Conservation (phyloP, 2,113 vertebrate species). For the Fulmarus glacialis region DNA sequence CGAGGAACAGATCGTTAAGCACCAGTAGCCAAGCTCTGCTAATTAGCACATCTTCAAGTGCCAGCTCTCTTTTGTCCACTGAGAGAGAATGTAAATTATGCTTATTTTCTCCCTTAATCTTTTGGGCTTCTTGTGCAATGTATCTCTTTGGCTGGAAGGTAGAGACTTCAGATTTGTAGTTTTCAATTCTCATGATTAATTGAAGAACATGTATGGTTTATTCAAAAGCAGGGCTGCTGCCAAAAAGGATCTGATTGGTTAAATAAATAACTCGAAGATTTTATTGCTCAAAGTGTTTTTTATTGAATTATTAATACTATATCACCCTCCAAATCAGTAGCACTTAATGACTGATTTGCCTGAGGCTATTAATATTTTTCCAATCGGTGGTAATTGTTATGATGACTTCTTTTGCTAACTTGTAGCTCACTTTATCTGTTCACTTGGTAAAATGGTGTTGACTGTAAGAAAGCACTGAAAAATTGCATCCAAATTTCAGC, state of each 20-base stretch:
- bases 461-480: neutral
- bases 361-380: conserved; percentile 57
- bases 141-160: neutral
- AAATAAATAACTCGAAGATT: conserved; percentile 73
- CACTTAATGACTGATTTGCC: conserved; percentile 64
- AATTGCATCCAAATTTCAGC: neutral
- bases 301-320: conserved; percentile 67
- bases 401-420: conserved; percentile 25
- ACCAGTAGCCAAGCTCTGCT: neutral
- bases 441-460: neutral
- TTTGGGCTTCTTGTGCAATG: neutral
- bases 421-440: conserved; percentile 5
- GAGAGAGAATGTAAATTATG: neutral
- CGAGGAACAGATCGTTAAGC: neutral
- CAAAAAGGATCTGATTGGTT: conserved; percentile 65
- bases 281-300: conserved; percentile 45
- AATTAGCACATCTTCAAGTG: conserved; percentile 24
- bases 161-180: conserved; percentile 15
- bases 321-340: conserved; percentile 33
- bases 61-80: conserved; percentile 16
- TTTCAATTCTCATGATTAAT: conserved; percentile 63
- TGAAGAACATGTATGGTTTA: conserved; percentile 44
- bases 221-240: conserved; percentile 51
- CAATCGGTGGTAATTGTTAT: conserved; percentile 22
- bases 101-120: neutral